Conservation (phyloP, 92 coral and sea anemone species). For the Phymanthus crucifer region DNA sequence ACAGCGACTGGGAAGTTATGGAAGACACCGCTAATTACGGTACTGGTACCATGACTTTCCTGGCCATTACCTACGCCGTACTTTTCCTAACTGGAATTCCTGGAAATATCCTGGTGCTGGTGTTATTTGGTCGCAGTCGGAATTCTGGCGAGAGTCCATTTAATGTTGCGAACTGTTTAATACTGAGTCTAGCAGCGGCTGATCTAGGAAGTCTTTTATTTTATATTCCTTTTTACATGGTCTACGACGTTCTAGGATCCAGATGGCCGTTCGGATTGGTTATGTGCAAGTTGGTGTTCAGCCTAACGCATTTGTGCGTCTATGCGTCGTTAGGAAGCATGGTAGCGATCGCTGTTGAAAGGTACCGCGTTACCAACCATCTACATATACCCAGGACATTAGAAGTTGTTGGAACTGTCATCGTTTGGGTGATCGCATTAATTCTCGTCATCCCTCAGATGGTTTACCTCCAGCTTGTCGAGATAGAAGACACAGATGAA, state of each 20-base stretch:
- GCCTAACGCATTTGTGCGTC: conserved; percentile 57
- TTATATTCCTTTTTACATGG: conserved; percentile 58
- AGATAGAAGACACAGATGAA: conserved; percentile 11
- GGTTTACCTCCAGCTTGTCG: conserved; percentile 34
- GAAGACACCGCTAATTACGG: neutral
- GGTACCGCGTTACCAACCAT: conserved; percentile 37
- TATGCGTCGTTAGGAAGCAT: conserved; percentile 62
- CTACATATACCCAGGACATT: conserved; percentile 17
- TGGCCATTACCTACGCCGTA: conserved; percentile 1
- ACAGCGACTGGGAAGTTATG: neutral
- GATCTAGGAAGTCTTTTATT: conserved; percentile 57
- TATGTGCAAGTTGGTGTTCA: conserved; percentile 66
- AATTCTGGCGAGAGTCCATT: neutral
- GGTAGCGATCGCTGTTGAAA: conserved; percentile 64
- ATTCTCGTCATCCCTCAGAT: conserved; percentile 56
- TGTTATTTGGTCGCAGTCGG: conserved; percentile 21
- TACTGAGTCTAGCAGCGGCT: conserved; percentile 60
- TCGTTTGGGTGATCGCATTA: conserved; percentile 50
- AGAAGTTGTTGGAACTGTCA: neutral
- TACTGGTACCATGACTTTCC: conserved; percentile 20
- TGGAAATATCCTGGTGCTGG: conserved; percentile 41
- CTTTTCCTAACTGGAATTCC: conserved; percentile 48
- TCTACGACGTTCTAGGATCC: conserved; percentile 53
- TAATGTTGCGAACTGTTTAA: conserved; percentile 16
- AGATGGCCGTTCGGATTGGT: conserved; percentile 67